Evolutionary conservation across 2,113 vertebrate species (phyloP), one percentile per base, ranked within the genome.

Genomic region (Aythya baeri): DNA sequence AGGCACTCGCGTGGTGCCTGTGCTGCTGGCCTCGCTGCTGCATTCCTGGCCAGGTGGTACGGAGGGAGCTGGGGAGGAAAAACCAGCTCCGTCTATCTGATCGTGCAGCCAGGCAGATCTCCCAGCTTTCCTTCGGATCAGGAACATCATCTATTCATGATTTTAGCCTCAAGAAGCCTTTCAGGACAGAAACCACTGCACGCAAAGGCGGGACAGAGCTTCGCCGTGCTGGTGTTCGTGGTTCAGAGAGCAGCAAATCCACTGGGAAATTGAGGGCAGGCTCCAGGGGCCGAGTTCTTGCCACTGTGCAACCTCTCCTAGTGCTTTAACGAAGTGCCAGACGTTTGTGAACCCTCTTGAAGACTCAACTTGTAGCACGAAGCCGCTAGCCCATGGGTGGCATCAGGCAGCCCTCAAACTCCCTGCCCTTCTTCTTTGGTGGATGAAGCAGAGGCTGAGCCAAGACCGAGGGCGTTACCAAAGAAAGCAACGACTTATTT

Each of bases 401-500:
- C 63, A 89, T 67, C 13, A 3, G 77, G 66, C 90, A 93, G 63
- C 75, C 82, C 63, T 88, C 79, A 31, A 74, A 38, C 70, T 91
- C 52, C 76, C 57, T 85, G 77, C 75, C 89, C 59, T 79, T 83
- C 71, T 73, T 49, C 86, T 83, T 68, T 17, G 82, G 70, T 55
- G 50, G 83, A 75, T 77, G 91, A 57, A 65, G 90, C 82, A 87
- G 44, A 52, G 94, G 88, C 78, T 76, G 55, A 93, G 91, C 72
- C 88, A 82, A 87, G 70, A 50, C 74, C 7, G 68, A 58, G 66
- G 88, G 78, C 8, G 66, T 95, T 82, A 86, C 93, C 67, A 91
- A 92, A 81, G 89, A 91, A 92, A 96, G 89, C 59, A 71, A 92
- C 78, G 93, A 75, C 81, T 72, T 90, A 70, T 87, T 96, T 94